Base-by-base conservation (phyloP, 2,888 invertebrate genomes). In the Tryphoninae sp. region DNA sequence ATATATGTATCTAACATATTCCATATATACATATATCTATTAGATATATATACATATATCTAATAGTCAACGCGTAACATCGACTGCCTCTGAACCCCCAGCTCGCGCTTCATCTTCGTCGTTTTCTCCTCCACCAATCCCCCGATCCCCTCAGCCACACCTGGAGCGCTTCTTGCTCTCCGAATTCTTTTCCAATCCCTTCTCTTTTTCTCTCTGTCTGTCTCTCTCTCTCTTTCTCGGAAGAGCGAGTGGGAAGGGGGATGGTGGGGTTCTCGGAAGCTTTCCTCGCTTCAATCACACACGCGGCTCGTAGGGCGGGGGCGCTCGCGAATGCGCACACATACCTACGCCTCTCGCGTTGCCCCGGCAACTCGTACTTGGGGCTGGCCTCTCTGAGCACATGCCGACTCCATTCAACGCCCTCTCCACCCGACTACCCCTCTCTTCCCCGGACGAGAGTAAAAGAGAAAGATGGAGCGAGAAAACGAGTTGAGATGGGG, bases 331-430 rank as follows among this genome's bases (percentile, higher is more conserved):
- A 83, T 78, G 74, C 61, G 75, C 65, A 68, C 53, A 77, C 40
- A 77, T 61, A 77, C 55, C 19, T 22, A 62, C 62, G 89, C 89
- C 90, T 90, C 89, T 87, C 90, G 85, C 88, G 90, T 91, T 90
- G 90, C 90, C 90, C 77, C 84, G 85, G 82, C 78, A 81, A 81
- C 71, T 72, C 78, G 79, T 76, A 73, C 83, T 90, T 88, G 91
- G 91, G 91, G 90, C 90, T 90, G 90, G 90, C 89, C 89, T 90
- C 89, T 88, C 89, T 88, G 88, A 88, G 88, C 86, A 75, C 55
- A 83, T 86, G 85, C 83, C 87, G 83, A 87, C 87, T 89, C 89
- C 89, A 88, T 90, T 89, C 90, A 89, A 88, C 87, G 89, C 87
- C 88, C 89, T 88, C 85, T 87, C 33, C 84, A 84, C 87, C 85